Evolutionary conservation across 2,113 vertebrate species (phyloP), one percentile per base, ranked within the genome.

Genomic region (Thinocorus orbignyianus): DNA sequence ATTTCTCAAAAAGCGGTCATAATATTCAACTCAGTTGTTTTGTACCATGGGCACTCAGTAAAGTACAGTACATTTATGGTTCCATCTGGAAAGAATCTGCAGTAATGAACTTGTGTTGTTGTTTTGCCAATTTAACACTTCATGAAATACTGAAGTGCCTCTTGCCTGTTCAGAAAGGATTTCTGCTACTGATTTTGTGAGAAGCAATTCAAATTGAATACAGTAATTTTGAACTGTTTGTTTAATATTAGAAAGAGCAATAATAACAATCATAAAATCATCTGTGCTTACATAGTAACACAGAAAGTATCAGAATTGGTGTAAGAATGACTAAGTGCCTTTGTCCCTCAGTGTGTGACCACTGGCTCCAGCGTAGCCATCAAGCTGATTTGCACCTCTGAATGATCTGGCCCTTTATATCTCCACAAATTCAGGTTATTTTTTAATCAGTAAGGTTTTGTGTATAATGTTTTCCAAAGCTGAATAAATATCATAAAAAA

Each of bases 111-210:
- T 93, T 22, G 1, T 86, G 90, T 31, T 93, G 93, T 81, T 97
- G 95, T 96, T 97, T 94, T 97, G 96, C 93, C 95, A 97, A 92
- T 96, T 96, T 96, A 96, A 97, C 96, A 97, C 96, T 97, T 86
- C 95, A 96, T 96, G 95, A 95, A 95, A 96, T 96, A 46, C 93
- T 96, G 95, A 97, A 97, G 95, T 96, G 95, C 95, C 95, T 96
- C 95, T 96, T 97, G 94, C 93, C 26, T 64, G 91, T 68, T 94
- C 91, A 92, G 87, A 95, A 96, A 87, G 87, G 81, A 93, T 95
- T 91, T 95, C 89, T 97, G 96, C 23, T 90, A 33, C 70, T 30
- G 81, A 69, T 94, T 95, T 85, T 94, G 94, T 72, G 84, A 91
- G 91, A 58, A 95, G 96, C 95, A 91, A 90, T 95, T 92, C 90